Base-by-base conservation (phyloP, 1,140 invertebrate species). In the Nephila pilipes region DNA sequence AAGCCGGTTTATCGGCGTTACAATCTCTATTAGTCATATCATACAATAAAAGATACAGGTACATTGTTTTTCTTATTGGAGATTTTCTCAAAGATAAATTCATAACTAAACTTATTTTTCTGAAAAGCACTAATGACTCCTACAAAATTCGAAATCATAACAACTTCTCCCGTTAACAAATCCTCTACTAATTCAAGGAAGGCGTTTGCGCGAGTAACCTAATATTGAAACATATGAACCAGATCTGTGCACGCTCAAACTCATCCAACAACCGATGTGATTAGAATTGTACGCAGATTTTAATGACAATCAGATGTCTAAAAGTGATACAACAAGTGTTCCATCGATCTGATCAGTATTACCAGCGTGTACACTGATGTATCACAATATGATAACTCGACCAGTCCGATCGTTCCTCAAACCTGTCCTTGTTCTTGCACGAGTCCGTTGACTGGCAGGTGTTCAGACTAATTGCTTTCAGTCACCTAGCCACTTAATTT, bases 301-400 rank as follows among this genome's bases (percentile, higher is more conserved):
- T 75, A 75, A 32, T 75, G 29, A 18, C 29, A 0, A 29, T 75
- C 29, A 75, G 65, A 75, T 75, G 4, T 29, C 29, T 4, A 75
- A 36, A 32, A 32, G 65, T 75, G 65, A 75, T 75, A 75, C 10
- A 75, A 75, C 65, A 75, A 29, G 65, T 75, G 65, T 75, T 75
- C 16, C 18, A 14, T 29, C 16, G 14, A 32, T 75, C 65, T 32
- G 65, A 75, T 75, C 65, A 5, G 25, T 25, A 32, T 69, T 2
- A 25, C n/a, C n/a, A 75, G 12, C 65, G 18, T 75, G 65, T 20
- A 75, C 2, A 46, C 16, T 75, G 65, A 75, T 75, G 65, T 29
- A 29, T 29, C 25, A 32, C 1, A 29, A 18, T 75, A 16, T 32
- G 65, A 75, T 75, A 75, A 75, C 25, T 18, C 1, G 14, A 18